phyloP scores from a whole-genome alignment of 2,113 vertebrate genomes.

The Andinoacara biseriatus region DNA sequence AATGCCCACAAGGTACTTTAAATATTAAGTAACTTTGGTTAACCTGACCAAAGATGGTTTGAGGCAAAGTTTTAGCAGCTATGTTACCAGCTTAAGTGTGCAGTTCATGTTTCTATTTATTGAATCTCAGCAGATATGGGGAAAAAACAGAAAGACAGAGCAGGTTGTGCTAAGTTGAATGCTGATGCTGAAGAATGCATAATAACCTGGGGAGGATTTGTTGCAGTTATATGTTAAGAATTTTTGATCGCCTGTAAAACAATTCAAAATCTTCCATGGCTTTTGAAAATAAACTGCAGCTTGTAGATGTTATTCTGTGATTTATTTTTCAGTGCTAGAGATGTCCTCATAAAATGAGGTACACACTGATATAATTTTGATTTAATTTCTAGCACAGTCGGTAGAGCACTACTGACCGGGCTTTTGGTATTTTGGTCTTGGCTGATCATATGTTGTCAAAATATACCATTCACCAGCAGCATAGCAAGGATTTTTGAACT shows the following conservation, averaged over 20 bases:
- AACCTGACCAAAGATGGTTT: slow-evolving; percentile 17
- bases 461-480: neutral
- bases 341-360: neutral
- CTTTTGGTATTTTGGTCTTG: neutral
- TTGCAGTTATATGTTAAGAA: neutral
- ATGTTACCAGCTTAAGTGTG: neutral
- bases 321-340: neutral
- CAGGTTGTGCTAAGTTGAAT: neutral
- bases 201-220: neutral
- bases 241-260: neutral
- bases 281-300: neutral
- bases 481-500: neutral
- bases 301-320: neutral
- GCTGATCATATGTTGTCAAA: neutral
- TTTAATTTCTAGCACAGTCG: neutral
- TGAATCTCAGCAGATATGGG: neutral
- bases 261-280: neutral
- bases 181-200: neutral
- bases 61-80: slow-evolving; percentile 11
- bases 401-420: neutral
- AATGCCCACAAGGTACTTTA: neutral
- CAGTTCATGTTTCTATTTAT: slow-evolving; percentile 2
- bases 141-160: neutral
- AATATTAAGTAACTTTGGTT: neutral
- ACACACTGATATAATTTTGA: neutral